phyloP scores from a whole-genome alignment of 2,888 invertebrate genomes.

The Acleris laterana region DNA sequence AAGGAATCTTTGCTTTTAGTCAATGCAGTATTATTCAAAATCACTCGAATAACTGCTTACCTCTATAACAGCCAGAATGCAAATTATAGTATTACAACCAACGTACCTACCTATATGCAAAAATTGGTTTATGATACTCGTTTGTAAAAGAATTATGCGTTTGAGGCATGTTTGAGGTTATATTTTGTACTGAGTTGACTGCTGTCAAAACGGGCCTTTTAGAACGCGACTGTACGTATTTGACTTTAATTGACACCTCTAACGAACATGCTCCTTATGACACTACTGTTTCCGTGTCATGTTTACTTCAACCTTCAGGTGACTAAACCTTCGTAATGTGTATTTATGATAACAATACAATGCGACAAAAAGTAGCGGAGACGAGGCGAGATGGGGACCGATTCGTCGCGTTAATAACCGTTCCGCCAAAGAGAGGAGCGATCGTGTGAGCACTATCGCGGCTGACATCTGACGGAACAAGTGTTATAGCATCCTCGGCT shows the following conservation, averaged over 20 bases:
- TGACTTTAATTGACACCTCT: too few relatives aligned
- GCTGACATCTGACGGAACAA: slow-evolving; percentile 71
- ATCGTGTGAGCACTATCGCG: slow-evolving; percentile 61
- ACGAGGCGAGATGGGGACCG: slow-evolving; percentile 33
- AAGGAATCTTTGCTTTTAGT: background rate
- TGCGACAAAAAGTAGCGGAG: slow-evolving; percentile 38
- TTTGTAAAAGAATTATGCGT: too few relatives aligned
- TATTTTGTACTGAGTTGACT: too few relatives aligned
- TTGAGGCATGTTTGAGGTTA: too few relatives aligned
- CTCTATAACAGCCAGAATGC: too few relatives aligned
- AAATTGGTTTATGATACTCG: too few relatives aligned
- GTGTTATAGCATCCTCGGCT: slow-evolving; percentile 74
- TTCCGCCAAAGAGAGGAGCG: slow-evolving; percentile 58
- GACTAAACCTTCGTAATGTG: slow-evolving; percentile 31
- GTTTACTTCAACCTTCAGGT: slow-evolving; percentile 6
- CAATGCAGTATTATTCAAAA: background rate
- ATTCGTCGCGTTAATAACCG: slow-evolving; percentile 63
- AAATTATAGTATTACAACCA: too few relatives aligned
- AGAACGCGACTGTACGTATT: too few relatives aligned
- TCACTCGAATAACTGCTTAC: too few relatives aligned
- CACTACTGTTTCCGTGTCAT: background rate
- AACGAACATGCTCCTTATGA: background rate
- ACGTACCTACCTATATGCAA: too few relatives aligned
- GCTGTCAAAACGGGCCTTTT: too few relatives aligned
- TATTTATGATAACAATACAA: slow-evolving; percentile 37